Conservation (phyloP, 2,797 vertebrate species). For the Loris lydekkerianus region DNA sequence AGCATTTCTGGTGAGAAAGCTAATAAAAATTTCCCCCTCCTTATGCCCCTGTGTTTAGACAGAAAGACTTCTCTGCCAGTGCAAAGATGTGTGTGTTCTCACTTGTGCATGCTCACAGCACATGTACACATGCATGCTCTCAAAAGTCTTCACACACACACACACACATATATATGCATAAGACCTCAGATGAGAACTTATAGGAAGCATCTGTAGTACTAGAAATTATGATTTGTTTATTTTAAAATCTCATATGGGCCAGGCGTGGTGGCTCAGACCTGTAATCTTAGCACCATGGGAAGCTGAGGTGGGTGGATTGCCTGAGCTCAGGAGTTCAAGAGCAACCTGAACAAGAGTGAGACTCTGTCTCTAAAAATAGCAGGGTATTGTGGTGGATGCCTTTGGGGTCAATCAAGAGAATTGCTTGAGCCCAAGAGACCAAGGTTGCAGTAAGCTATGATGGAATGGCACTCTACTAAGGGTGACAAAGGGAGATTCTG, state of each 20-base stretch:
- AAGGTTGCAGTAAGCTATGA: no score
- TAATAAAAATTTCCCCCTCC: not conserved
- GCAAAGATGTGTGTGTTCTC: not conserved
- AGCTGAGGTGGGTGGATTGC: no score
- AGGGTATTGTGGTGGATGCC: no score
- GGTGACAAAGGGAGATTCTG: no score
- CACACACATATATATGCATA: not conserved
- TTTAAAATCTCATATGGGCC: not conserved
- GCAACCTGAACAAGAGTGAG: no score
- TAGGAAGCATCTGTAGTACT: not conserved
- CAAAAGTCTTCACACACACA: not conserved
- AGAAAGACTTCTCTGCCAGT: not conserved
- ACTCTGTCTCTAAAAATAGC: no score
- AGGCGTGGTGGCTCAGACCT: no score
- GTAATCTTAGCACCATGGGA: no score
- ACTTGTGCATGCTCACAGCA: not conserved
- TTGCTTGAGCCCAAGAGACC: no score
- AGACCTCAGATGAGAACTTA: not conserved
- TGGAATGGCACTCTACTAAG: no score
- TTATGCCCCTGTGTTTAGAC: not conserved
- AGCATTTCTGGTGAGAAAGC: conserved; percentile 45
- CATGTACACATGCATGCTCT: not conserved
- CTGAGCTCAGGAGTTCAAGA: no score
- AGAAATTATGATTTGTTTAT: conserved; percentile 28
- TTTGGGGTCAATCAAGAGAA: no score